Evolutionary conservation across 2,113 vertebrate genomes (phyloP).

Genomic region (mouse (Mus musculus)): DNA sequence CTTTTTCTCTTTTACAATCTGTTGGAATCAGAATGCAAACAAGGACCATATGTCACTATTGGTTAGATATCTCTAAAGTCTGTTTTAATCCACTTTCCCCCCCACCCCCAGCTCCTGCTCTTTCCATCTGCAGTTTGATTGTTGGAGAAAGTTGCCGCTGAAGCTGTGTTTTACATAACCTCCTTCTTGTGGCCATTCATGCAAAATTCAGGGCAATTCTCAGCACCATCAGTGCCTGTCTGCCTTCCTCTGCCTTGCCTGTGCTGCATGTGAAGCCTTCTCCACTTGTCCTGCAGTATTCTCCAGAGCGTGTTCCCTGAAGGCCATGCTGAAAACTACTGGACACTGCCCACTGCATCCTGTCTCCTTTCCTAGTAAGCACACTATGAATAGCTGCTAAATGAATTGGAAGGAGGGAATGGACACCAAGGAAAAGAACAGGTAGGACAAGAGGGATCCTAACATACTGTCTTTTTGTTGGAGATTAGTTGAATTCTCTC

Average conservation of each 20-base stretch:
- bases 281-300: neutral
- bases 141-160: neutral
- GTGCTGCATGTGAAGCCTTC: accelerated
- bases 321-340: too few relatives aligned
- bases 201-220: neutral
- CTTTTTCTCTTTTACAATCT: slow-evolving; percentile 51
- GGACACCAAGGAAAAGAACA: neutral
- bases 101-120: neutral
- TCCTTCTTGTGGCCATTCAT: too few relatives aligned
- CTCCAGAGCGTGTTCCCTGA: too few relatives aligned
- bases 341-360: too few relatives aligned
- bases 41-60: slow-evolving; percentile 48
- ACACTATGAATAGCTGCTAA: neutral
- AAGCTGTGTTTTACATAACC: neutral
- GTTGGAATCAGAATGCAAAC: slow-evolving; percentile 43
- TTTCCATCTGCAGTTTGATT: neutral
- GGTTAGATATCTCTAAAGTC: slow-evolving; percentile 29
- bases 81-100: slow-evolving; percentile 45
- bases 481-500: neutral
- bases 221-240: too few relatives aligned
- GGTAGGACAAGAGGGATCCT: neutral
- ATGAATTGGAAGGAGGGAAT: neutral
- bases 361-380: neutral
- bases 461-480: neutral
- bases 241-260: neutral